phyloP scores from a whole-genome alignment of 2,797 vertebrate species.

The Rhabdomys pumilio region DNA sequence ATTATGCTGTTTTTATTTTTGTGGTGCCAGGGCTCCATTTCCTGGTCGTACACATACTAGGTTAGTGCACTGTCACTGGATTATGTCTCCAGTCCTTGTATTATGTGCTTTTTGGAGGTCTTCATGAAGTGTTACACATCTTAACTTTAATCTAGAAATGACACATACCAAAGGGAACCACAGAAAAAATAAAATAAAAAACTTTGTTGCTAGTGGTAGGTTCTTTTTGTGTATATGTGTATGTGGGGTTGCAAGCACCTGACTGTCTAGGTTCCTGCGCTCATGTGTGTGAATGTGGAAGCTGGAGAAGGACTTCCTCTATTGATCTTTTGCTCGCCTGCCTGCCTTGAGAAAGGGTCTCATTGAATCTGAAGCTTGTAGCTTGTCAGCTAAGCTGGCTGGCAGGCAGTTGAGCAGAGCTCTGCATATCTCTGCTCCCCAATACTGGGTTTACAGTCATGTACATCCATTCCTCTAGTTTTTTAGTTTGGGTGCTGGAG shows the following conservation, averaged over 20 bases:
- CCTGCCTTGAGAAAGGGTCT: neutral
- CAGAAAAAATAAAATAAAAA: neutral
- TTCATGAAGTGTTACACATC: neutral
- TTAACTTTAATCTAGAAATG: conserved; percentile 46
- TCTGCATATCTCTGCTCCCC: neutral
- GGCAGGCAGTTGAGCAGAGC: neutral
- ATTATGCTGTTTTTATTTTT: neutral
- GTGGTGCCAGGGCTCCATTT: neutral
- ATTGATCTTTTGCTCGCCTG: neutral
- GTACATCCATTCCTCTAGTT: neutral
- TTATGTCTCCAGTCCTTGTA: neutral
- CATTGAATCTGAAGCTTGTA: neutral
- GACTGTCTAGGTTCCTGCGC: neutral
- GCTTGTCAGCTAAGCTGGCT: neutral
- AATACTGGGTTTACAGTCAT: neutral
- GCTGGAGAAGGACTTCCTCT: neutral
- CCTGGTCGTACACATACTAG: neutral
- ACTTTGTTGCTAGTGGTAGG: neutral
- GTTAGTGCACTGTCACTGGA: neutral
- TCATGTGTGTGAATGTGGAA: neutral
- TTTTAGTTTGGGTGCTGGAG: neutral
- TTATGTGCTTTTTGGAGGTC: conserved; percentile 35
- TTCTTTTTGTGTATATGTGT: neutral
- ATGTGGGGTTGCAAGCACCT: neutral
- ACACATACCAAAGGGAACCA: neutral